Conservation (phyloP, 2,888 invertebrate species). For the Clitarchus hookeri region DNA sequence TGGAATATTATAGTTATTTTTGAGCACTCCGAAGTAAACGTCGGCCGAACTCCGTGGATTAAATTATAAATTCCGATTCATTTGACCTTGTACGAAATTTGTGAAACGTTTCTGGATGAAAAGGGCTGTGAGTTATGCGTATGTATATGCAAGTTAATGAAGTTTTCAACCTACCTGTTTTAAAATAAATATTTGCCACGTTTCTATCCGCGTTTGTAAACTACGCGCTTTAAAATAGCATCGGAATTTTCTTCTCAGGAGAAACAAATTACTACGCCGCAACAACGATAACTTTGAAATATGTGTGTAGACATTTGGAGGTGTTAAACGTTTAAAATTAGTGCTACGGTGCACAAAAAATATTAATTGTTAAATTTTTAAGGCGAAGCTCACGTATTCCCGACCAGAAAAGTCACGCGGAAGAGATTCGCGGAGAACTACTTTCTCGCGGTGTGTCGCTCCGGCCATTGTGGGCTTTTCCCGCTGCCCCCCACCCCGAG, state of each 20-base stretch:
- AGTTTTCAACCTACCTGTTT: too few species aligned
- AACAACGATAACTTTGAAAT: background rate
- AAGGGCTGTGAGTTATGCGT: too few species aligned
- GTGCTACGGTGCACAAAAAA: background rate
- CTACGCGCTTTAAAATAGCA: background rate
- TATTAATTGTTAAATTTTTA: too few species aligned
- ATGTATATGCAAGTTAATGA: too few species aligned
- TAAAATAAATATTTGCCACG: background rate
- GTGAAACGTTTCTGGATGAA: too few species aligned
- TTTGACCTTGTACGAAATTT: too few species aligned
- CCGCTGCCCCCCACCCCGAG: conserved; percentile 29
- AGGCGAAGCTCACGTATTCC: background rate
- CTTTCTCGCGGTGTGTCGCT: conserved; percentile 26
- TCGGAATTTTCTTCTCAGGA: background rate
- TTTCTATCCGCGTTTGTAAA: background rate
- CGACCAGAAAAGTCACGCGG: background rate
- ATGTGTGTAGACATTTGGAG: background rate
- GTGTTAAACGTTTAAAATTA: background rate
- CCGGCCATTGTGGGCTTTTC: conserved; percentile 38
- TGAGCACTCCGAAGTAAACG: too few species aligned
- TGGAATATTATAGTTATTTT: too few species aligned
- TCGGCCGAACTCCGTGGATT: too few species aligned
- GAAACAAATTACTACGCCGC: background rate
- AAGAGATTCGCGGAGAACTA: background rate
- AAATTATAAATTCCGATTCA: too few species aligned